Evolutionary conservation across 2,888 invertebrate genomes (phyloP).

Genomic region (Odontothrips loti): DNA sequence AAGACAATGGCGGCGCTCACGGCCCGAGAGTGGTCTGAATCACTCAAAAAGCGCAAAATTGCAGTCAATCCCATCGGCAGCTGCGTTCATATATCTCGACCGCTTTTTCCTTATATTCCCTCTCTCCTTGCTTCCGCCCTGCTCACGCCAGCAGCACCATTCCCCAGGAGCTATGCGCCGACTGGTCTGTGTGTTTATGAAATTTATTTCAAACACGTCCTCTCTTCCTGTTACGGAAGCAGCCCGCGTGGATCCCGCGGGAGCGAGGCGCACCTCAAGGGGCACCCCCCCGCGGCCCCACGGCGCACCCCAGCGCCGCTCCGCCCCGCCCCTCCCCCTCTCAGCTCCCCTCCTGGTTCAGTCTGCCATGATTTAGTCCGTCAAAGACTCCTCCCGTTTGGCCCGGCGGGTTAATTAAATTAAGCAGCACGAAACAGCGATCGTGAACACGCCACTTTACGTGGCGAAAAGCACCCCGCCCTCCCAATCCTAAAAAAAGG

Average conservation of each 20-base stretch:
- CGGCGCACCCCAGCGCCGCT: background rate
- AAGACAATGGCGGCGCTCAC: background rate
- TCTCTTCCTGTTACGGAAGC: background rate
- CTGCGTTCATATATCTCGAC: background rate
- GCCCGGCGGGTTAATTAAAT: background rate
- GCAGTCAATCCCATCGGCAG: no score
- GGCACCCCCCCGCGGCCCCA: background rate
- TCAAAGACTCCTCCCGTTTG: background rate
- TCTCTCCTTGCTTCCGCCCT: background rate
- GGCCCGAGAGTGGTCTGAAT: background rate
- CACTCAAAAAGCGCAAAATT: no score
- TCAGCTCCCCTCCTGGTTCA: background rate
- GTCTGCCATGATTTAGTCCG: background rate
- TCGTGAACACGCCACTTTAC: background rate
- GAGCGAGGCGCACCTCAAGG: no score
- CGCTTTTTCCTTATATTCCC: background rate
- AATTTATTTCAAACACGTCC: conserved; percentile 25
- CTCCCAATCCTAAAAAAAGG: background rate
- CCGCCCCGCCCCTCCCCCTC: background rate
- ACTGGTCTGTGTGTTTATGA: background rate
- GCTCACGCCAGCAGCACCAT: background rate
- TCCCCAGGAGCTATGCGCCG: background rate
- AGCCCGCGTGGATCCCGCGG: no score
- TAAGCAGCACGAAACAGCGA: background rate
- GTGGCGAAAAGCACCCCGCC: background rate